phyloP scores from a whole-genome alignment of 1,140 invertebrate species.

The Aphelinus atriplicis region DNA sequence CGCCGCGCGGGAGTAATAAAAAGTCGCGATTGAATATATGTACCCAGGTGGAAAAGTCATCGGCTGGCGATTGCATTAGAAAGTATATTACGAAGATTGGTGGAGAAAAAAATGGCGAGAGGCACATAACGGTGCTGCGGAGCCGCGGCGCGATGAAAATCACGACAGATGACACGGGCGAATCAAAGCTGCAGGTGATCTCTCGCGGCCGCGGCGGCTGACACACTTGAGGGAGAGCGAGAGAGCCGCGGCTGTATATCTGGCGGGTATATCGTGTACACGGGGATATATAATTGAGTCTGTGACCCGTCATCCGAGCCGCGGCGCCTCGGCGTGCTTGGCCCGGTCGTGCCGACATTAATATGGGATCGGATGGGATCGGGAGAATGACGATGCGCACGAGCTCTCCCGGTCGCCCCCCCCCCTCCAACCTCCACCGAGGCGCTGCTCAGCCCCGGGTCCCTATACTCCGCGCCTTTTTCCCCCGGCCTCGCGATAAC shows the following conservation, averaged over 20 bases:
- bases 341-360: slow-evolving; percentile 47
- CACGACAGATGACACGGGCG: slow-evolving; percentile 18
- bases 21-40: too few species aligned
- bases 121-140: neutral
- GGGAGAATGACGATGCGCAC: neutral
- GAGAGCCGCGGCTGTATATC: neutral
- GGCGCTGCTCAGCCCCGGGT: too few species aligned
- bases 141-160: slow-evolving; percentile 12
- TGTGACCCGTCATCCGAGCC: slow-evolving; percentile 20
- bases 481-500: slow-evolving; percentile 28
- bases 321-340: slow-evolving; percentile 22
- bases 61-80: slow-evolving; percentile 16
- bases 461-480: slow-evolving; percentile 24
- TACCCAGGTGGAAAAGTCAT: too few species aligned
- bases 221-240: too few species aligned
- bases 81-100: neutral
- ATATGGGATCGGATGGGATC: slow-evolving; percentile 50
- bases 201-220: neutral
- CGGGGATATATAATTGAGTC: slow-evolving; percentile 22
- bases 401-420: too few species aligned
- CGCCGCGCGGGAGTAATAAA: neutral
- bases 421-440: too few species aligned
- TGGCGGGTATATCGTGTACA: neutral
- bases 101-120: neutral
- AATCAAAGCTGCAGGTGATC: slow-evolving; percentile 34